A percentile compares a stretch with the other conserved stretches of the same genome.
Conservation (phyloP, 1,140 invertebrate genomes). For the Adelges cooleyi region DNA sequence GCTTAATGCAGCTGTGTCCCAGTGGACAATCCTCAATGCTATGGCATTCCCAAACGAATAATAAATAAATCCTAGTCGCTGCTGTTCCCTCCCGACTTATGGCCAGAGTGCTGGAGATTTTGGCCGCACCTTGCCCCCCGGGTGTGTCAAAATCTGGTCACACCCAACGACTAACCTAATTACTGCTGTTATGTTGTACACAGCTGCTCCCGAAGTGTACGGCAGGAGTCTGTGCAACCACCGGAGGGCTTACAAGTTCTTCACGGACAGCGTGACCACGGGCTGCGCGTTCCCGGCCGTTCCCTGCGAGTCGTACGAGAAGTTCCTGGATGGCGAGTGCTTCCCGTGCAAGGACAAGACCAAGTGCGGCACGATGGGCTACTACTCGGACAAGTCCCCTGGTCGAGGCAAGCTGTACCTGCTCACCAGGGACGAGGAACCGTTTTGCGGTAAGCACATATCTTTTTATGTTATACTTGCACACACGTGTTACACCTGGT, state of each 20-base stretch:
- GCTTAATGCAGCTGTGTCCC: too few species aligned
- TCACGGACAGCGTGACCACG: constrained; percentile 82
- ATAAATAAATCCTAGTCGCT: too few species aligned
- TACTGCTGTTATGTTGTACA: too few species aligned
- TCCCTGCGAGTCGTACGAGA: constrained; percentile 72
- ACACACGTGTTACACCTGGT: too few species aligned
- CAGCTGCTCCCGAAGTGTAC: constrained; percentile 60
- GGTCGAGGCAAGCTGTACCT: constrained; percentile 73
- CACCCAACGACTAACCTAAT: too few species aligned
- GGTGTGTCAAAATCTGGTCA: too few species aligned
- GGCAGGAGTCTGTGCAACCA: constrained; percentile 84
- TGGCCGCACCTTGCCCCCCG: too few species aligned
- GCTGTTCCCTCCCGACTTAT: too few species aligned
- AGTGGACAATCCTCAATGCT: too few species aligned
- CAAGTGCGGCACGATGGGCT: constrained; percentile 83
- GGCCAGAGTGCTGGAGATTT: too few species aligned
- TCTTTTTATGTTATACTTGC: too few species aligned
- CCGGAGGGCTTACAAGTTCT: constrained; percentile 81
- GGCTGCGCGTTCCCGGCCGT: constrained; percentile 81
- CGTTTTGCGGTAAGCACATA: constrained; percentile 65
- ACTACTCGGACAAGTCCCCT: constrained; percentile 70
- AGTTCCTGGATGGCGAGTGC: constrained; percentile 63
- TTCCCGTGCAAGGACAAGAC: constrained; percentile 52
- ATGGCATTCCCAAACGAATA: too few species aligned
- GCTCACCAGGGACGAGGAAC: constrained; percentile 78